Conservation (phyloP, 2,797 vertebrate species). For the Mustela erminea region DNA sequence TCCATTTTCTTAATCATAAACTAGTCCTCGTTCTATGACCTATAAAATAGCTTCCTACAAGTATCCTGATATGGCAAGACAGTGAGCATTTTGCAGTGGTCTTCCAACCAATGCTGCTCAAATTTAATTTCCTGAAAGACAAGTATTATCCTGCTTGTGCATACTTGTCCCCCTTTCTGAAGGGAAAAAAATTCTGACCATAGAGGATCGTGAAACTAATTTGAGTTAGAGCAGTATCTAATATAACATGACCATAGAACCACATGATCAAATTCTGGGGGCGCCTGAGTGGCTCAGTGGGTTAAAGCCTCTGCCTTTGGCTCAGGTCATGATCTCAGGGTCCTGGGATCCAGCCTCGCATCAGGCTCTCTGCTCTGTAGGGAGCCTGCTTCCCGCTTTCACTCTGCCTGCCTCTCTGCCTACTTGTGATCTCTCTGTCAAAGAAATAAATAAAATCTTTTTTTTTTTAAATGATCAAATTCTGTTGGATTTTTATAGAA, state of each 20-base stretch:
- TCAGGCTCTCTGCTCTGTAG: no score
- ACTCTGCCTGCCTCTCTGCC: no score
- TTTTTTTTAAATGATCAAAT: background rate
- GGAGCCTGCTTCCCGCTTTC: no score
- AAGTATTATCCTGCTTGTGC: background rate
- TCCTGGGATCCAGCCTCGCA: no score
- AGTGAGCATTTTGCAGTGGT: background rate
- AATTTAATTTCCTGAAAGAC: background rate
- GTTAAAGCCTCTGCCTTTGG: no score
- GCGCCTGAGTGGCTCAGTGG: no score
- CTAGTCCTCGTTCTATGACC: background rate
- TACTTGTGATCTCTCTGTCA: no score
- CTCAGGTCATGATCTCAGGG: no score
- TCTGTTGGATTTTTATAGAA: background rate
- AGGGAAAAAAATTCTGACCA: background rate
- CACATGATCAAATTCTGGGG: background rate
- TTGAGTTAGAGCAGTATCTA: background rate
- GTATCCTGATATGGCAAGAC: background rate
- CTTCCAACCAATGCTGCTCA: background rate
- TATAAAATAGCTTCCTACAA: background rate
- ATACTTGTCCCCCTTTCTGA: background rate
- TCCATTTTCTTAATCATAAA: background rate
- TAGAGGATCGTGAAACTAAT: background rate
- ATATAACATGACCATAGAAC: background rate
- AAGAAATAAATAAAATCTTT: no score